Base-by-base conservation (phyloP, 2,888 invertebrate species). In the Noctua janthe region DNA sequence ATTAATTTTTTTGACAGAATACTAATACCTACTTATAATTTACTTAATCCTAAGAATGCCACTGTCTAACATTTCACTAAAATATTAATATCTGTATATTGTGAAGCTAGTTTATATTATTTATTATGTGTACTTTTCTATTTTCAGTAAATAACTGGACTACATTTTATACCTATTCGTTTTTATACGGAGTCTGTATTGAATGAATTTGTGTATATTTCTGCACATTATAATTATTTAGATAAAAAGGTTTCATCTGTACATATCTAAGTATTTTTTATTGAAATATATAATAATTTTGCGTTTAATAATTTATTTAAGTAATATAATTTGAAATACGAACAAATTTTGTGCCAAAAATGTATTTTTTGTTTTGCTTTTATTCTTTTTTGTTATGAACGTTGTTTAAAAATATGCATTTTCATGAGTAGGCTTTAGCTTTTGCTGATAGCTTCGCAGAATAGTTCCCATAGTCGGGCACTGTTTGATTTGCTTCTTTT, bases 271-370 rank as follows among this genome's bases (percentile, higher is more conserved):
- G 81, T 84, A 81, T 84, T 51, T 78, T 62, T 71, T 59, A 66
- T 74, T 70, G 62, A 70, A 80, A 59, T 76, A 67, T 59, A 79
- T 71, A 49, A 64, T 56, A 78, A 62, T 64, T 64, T 77, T 74
- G 80, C 71, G 70, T 85, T 74, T 85, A 59, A 51, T 79, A 76
- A 78, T 56, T 85, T 66, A 73, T 80, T 77, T 81, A 83, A 62
- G n/a, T 76, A 76, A 71, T 72, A 81, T 80, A 77, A 74, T 71
- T 77, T 80, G 70, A 77, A 73, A 73, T 77, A 84, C 69, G 83
- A 88, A 87, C 82, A 87, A 88, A 74, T 71, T 81, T 80, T 75
- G 87, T 87, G 84, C 88, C 86, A 88, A 88, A 87, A 81, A 82
- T 80, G 56, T 81, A 71, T 83, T 71, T 85, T 80, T 71, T 76